Evolutionary conservation across 2,888 invertebrate species (phyloP), one percentile per base, ranked within the genome.

Genomic region (Agonum fuliginosum): DNA sequence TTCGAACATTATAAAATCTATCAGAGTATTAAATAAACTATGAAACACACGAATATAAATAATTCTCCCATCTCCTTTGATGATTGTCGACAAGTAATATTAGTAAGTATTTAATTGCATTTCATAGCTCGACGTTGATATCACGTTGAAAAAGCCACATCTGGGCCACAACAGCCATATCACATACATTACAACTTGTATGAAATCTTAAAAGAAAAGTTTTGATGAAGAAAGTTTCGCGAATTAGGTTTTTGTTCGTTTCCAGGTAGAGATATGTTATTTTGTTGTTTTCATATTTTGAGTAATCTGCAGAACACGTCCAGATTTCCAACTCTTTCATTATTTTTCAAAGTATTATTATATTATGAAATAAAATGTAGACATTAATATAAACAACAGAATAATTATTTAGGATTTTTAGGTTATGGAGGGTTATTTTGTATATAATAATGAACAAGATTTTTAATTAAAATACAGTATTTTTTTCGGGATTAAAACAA

Each of bases 191-290:
- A 69, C 22, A 69, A 69, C 22, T 69, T 27, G 43, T 37, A 69
- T 22, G 43, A 69, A 24, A 69, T 43, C 69, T 69, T 69, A 69
- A 69, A 69, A 69, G 69, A 69, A 69, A 69, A 69, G 69, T 69
- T 69, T 43, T 69, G 69, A 69, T 69, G 69, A 69, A 69, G 69
- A 69, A 69, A 69, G 69, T 69, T 58, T 43, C 12, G 43, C 5
- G 46, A 27, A 69, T 43, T 69, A 43, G 46, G 12, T 69, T 58
- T 58, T 69, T 69, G 69, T 69, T 69, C 24, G 41, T 69, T 24
- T 69, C 69, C 69, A 69, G 43, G 69, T 69, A 69, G 12, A 43
- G 46, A 69, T 69, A 3, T 41, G n/a, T 19, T 69, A 69, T 14
- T 69, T 58, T 69, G 20, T 24, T 27, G 46, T 27, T 69, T 69